Evolutionary conservation across 2,113 vertebrate species (phyloP), one percentile per base, ranked within the genome.

Genomic region (Meleagris gallopavo): DNA sequence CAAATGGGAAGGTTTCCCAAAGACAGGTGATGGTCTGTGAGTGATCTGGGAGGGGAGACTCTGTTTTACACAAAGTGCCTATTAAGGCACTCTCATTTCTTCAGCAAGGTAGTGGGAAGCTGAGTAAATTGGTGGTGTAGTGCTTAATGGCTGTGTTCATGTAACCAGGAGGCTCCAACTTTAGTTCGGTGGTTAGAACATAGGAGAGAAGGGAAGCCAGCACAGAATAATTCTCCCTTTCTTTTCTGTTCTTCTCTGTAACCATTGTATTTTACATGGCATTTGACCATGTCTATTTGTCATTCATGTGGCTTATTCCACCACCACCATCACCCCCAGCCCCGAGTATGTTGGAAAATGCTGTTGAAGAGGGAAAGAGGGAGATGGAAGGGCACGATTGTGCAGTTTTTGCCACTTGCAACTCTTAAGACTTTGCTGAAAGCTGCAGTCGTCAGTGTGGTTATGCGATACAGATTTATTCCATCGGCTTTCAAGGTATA

Each of bases 401-500:
- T 81, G 22, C 75, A 57, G 13, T 13, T 83, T 83, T 81, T 91
- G 78, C 50, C 92, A 54, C 52, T 52, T 72, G 83, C 75, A 91
- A 41, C 79, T 96, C 83, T 89, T 74, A 70, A 92, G 83, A 84
- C 60, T 94, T 77, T 73, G 65, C 72, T 86, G 71, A 92, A 86
- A 94, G 94, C 85, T 85, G 86, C 78, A 75, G 54, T 64, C 30
- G 0, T 91, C 74, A 52, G 66, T 60, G 61, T 75, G 60, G 85
- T 85, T 86, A 66, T 88, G 82, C 87, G 91, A 88, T 94, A 45
- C 91, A 93, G 86, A 94, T 94, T 52, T 85, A 86, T 93, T 87
- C 92, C 87, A 62, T 74, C 5, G 14, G 86, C 54, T 89, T 95
- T 97, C 78, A 96, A 96, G 89, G 65, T 90, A 83, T 72, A 93